Evolutionary conservation across 2,888 invertebrate genomes (phyloP).

Genomic region (Melikaiella ostensackeni): DNA sequence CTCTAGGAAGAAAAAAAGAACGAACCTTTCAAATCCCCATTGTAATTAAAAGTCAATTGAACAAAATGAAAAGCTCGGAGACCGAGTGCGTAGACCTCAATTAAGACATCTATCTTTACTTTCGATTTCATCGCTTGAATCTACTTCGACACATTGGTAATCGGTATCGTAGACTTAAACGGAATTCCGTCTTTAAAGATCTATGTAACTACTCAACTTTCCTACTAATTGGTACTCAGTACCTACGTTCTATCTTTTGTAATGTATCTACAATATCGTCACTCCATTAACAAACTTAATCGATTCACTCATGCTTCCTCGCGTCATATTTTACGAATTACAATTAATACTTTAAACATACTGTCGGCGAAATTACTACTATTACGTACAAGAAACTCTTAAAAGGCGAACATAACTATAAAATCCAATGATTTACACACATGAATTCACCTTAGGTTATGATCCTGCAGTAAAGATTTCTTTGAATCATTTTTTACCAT

Average conservation of each 20-base stretch:
- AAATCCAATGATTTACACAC: background rate
- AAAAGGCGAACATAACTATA: background rate
- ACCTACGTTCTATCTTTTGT: conserved; percentile 20
- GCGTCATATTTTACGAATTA: background rate
- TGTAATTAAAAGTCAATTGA: conserved; percentile 30
- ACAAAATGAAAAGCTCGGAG: conserved; percentile 7
- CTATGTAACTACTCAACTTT: conserved; percentile 26
- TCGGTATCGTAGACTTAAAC: conserved; percentile 18
- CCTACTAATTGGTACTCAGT: conserved; percentile 26
- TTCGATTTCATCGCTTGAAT: conserved; percentile 32
- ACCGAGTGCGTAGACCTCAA: conserved; percentile 7
- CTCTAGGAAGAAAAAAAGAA: background rate
- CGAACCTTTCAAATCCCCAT: conserved; percentile 24
- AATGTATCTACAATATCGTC: background rate
- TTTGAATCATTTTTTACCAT: background rate
- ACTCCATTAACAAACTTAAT: conserved; percentile 12
- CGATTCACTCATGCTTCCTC: background rate
- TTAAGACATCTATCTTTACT: conserved; percentile 32
- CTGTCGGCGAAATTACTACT: background rate
- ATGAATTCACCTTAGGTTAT: background rate
- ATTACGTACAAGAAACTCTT: background rate
- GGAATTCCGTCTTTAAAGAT: conserved; percentile 23
- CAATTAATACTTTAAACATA: background rate
- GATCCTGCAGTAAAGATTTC: background rate
- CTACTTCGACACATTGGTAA: conserved; percentile 14